Evolutionary conservation across 2,113 vertebrate genomes (phyloP), one percentile per base, ranked within the genome.

Genomic region (Hucho hucho): DNA sequence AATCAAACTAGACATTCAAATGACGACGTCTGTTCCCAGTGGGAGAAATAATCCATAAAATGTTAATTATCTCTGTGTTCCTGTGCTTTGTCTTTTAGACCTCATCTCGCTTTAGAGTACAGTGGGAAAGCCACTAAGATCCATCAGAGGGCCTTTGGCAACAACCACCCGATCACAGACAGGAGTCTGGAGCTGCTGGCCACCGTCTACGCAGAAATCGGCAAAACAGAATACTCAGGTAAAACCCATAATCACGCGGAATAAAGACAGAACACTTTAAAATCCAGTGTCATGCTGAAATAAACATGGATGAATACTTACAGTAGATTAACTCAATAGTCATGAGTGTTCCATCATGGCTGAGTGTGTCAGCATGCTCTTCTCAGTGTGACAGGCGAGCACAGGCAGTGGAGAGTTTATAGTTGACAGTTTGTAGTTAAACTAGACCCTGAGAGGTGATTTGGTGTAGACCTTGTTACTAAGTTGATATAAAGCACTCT

Each of bases 201-300:
- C 71, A 92, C 91, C 6, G 94, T 91, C 86, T 93, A 93, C 69
- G 83, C 89, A 86, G 93, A 92, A 91, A 92, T 93, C 32, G 92
- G 92, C 80, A 94, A 93, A 82, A 93, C 87, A 2, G 89, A 95
- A 86, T 94, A 91, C 82, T 87, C 91, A 94, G 94, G 95, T 96
- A 93, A 91, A 72, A 53, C 14, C 4, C 49, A 46, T 46, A 77
- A 14, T 13, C 24, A 71, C 46, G 20, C 43, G 4, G 4, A 13
- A 16, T 22, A 16, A 24, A 46, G 56, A 43, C 29, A 43, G 32
- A 28, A 24, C 18, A n/a, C 18, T 11, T 28, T 24, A 65, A 24
- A n/a, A 13, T 12, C 64, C 20, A 13, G 16, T 53, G 49, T 53
- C 16, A 18, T 53, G 49, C 12, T 53, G 49, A 53, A 53, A 53